Evolutionary conservation across 37 sponge, comb jelly and placozoan species (phyloP), one percentile per base, ranked within the genome.

Genomic region (Chondrosia reniformis): DNA sequence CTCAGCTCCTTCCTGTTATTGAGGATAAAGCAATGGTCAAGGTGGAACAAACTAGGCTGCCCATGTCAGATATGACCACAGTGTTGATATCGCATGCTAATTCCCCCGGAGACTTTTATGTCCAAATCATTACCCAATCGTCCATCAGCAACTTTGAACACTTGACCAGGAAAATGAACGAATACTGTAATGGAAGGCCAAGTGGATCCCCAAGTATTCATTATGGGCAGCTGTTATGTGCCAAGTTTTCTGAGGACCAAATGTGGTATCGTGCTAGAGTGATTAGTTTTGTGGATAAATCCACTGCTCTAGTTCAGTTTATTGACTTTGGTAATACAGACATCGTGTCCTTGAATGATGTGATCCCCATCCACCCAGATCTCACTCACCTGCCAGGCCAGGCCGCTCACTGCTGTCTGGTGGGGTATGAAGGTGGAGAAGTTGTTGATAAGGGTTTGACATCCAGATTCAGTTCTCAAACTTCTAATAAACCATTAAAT

Each of bases 301-400:
- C 63, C 7, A 34, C 9, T 0, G 65, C 25, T 30, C 31, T 44
- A 6, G 81, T 83, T 8, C 36, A 37, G 21, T 91, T 84, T 75
- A 39, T 91, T 39, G 91, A 91, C 54, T 91, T 72, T 81, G 91
- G 91, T 0, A 91, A 91, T 59, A 59, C 45, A 1, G 91, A 85
- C 22, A 65, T 30, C 33, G 86, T 86, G n/a, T 1, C 55, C 5
- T 3, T 41, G 13, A 28, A 55, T 28, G 31, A 39, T 0, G 24
- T 79, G 1, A 25, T 44, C 13, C 80, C 73, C 8, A 44, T 69
- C 34, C 30, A 21, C 39, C 2, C 33, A 0, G 80, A 79, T 21
- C 71, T 84, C 37, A 45, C 63, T 8, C 33, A 58, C 13, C 44
- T 84, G 15, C 81, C 81, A 1, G 56, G 46, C 0, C 84, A 80